Percentiles rank a stretch among this genome's conserved stretches.
Evolutionary conservation across 1,140 invertebrate species (phyloP).

Genomic region (Macrobrachium rosenbergii): DNA sequence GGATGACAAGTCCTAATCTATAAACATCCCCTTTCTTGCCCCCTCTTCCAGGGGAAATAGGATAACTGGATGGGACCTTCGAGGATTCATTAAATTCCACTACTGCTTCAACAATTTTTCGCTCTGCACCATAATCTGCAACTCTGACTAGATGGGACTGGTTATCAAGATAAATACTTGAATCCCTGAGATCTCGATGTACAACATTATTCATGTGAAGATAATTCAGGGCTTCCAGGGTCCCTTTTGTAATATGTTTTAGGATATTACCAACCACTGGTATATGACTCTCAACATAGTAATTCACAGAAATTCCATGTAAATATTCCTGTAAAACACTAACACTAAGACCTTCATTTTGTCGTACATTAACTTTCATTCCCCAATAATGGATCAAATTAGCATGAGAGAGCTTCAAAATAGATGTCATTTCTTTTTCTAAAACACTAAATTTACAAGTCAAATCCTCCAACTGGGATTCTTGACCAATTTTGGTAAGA

Average conservation of each 20-base stretch:
- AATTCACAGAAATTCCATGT: slow-evolving; percentile 38
- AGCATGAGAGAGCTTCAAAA: slow-evolving; percentile 41
- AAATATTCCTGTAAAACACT: slow-evolving; percentile 51
- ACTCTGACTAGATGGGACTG: slow-evolving; percentile 22
- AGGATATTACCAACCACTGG: slow-evolving; percentile 13
- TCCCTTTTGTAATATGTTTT: slow-evolving; percentile 51
- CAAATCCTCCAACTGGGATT: slow-evolving; percentile 44
- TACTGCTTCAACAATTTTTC: slow-evolving; percentile 50
- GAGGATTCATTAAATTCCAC: slow-evolving; percentile 41
- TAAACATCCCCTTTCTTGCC: slow-evolving; percentile 82
- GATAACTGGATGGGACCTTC: slow-evolving; percentile 68
- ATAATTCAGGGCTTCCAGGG: slow-evolving; percentile 52
- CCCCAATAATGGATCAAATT: slow-evolving; percentile 50
- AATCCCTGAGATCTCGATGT: slow-evolving; percentile 61
- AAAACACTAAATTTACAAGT: slow-evolving; percentile 40
- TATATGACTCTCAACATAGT: slow-evolving; percentile 34
- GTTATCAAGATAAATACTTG: slow-evolving; percentile 49
- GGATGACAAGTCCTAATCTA: slow-evolving; percentile 77
- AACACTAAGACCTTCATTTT: slow-evolving; percentile 35
- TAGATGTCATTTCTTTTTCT: slow-evolving; percentile 57
- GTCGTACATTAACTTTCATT: slow-evolving; percentile 32
- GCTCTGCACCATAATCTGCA: slow-evolving; percentile 57
- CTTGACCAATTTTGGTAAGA: slow-evolving; percentile 48
- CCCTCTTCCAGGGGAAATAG: slow-evolving; percentile 75
- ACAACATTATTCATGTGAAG: slow-evolving; percentile 59